Conservation (phyloP, 2,888 invertebrate species). For the Caenorhabditis japonica region DNA sequence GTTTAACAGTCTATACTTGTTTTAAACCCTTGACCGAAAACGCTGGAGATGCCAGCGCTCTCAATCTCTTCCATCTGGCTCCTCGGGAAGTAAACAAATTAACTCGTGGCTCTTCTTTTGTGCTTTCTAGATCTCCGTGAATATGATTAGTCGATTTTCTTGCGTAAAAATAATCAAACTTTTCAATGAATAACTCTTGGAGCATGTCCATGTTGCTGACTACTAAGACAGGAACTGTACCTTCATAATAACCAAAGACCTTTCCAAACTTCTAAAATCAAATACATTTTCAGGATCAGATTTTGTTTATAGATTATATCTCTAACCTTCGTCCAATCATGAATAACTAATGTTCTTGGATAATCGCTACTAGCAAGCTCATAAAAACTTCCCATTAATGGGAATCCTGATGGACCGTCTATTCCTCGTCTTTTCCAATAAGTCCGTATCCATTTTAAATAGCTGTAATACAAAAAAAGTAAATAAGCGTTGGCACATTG, state of each 20-base stretch:
- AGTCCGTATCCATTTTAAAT: slow-evolving; percentile 42
- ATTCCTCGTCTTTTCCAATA: slow-evolving; percentile 72
- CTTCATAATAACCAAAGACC: slow-evolving; percentile 65
- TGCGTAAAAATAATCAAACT: slow-evolving; percentile 79
- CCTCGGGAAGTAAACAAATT: slow-evolving; percentile 79
- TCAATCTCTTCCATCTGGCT: slow-evolving; percentile 80
- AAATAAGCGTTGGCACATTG: neutral
- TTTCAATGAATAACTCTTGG: slow-evolving; percentile 78
- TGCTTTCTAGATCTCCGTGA: slow-evolving; percentile 63
- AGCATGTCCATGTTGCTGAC: slow-evolving; percentile 78
- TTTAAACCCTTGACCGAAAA: slow-evolving; percentile 78
- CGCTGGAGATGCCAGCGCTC: slow-evolving; percentile 79
- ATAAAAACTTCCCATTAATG: slow-evolving; percentile 63
- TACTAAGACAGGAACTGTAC: slow-evolving; percentile 74
- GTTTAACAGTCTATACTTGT: slow-evolving; percentile 30
- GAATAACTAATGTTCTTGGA: slow-evolving; percentile 51
- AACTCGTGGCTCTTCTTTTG: slow-evolving; percentile 54
- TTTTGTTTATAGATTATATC: slow-evolving; percentile 17
- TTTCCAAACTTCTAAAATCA: slow-evolving; percentile 55
- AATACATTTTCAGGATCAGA: slow-evolving; percentile 26
- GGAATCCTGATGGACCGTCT: slow-evolving; percentile 58
- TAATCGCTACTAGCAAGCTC: slow-evolving; percentile 39
- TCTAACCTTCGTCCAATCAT: slow-evolving; percentile 67
- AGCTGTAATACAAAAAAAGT: slow-evolving; percentile 18
- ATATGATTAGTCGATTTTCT: slow-evolving; percentile 71